phyloP scores from a whole-genome alignment of 1,140 invertebrate genomes.

The Dermatophagoides farinae region DNA sequence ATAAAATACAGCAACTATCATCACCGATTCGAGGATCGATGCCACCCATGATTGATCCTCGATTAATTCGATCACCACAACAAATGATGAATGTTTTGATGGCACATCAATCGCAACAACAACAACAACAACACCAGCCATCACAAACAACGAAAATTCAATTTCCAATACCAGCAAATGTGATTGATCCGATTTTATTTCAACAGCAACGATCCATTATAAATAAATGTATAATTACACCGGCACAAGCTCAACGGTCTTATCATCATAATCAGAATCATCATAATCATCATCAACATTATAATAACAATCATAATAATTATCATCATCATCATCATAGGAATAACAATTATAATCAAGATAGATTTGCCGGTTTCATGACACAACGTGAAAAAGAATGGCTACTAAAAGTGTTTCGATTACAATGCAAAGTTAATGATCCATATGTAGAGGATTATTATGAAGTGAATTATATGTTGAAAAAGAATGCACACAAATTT shows the following conservation, averaged over 20 bases:
- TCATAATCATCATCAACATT: no score
- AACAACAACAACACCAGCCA: no score
- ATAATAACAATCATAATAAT: neutral
- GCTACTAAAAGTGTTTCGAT: constrained; percentile 72
- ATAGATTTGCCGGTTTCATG: constrained; percentile 76
- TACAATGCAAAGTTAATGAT: constrained; percentile 43
- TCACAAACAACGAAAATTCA: no score
- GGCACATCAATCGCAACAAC: no score
- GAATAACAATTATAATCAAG: constrained; percentile 22
- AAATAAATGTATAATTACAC: neutral
- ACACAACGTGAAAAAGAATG: constrained; percentile 72
- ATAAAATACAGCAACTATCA: neutral
- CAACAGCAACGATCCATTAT: neutral
- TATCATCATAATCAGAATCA: neutral
- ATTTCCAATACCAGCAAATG: no score
- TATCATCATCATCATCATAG: neutral
- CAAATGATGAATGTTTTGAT: no score
- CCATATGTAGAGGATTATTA: constrained; percentile 33
- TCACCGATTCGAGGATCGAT: no score
- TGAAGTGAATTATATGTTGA: constrained; percentile 19
- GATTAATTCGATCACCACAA: neutral
- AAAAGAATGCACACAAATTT: neutral
- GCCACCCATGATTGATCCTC: neutral
- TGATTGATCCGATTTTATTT: neutral
- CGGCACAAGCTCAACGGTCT: neutral